Base-by-base conservation (phyloP, 2,888 invertebrate species). In the Steinernema carpocapsae region DNA sequence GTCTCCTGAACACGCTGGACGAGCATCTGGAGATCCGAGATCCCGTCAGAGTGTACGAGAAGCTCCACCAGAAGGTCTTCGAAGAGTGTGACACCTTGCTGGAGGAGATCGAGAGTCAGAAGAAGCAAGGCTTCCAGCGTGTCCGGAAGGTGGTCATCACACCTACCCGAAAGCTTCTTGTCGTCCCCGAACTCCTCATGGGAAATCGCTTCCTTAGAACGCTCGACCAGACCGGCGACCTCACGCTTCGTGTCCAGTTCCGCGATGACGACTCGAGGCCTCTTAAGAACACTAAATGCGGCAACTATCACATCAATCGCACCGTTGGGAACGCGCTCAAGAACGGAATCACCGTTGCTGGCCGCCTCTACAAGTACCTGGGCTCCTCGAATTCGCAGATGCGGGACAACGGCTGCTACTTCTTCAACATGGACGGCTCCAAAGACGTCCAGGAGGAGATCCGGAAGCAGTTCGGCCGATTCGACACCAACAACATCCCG, bases 321-420 rank as follows among this genome's bases (percentile, higher is more conserved):
- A 64, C 64, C 14, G 64, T 64, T 17, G 64, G 64, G 32, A 32
- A 64, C 3, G 64, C 64, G 1, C 37, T 64, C 29, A 1, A 32
- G 32, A 64, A 64, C 19, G 64, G 64, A 12, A 29, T 64, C 64
- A 32, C 32, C 32, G 64, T 64, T 2, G 64, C 64, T 78, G 84
- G 82, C 29, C 74, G 76, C 1, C 70, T 77, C 19, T 86, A 82
- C 76, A 81, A 80, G 32, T 86, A 84, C 72, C 76, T 87, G 42
- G 86, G 86, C 22, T 85, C 85, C 43, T 87, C 87, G 7, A 87
- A 87, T 73, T 85, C 85, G 1, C 87, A 87, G 72, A 79, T 87
- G 81, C 80, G 87, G n/a, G 87, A 87, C 72, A 79, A 84, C 52
- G 87, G 87, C 24, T 85, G 85, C n/a, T 87, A 87, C 72, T 80